Conservation (phyloP, 2,888 invertebrate species). For the Oeneis ivallda region DNA sequence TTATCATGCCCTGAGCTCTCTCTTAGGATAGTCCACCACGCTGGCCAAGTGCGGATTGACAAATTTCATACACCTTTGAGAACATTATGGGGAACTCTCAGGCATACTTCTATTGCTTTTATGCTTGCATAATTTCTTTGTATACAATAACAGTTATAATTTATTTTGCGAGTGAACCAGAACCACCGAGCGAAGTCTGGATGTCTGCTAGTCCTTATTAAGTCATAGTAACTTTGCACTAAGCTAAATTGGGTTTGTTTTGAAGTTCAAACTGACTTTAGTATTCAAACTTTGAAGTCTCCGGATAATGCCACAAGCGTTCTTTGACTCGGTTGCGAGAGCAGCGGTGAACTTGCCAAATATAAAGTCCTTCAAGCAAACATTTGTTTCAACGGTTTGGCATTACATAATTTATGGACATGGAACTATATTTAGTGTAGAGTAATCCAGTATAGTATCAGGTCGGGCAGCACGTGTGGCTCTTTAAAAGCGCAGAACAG, state of each 20-base stretch:
- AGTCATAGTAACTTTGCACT: constrained; percentile 1
- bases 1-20: too few species aligned
- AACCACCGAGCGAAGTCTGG: too few species aligned
- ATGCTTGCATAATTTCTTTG: too few species aligned
- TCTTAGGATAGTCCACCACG: too few species aligned
- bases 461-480: not conserved
- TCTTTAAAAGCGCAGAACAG: not conserved
- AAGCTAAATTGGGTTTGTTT: constrained; percentile 14
- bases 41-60: too few species aligned
- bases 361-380: constrained; percentile 3
- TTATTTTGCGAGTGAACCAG: too few species aligned
- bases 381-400: constrained; percentile 3
- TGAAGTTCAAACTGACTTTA: constrained; percentile 9
- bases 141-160: too few species aligned
- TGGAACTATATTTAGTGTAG: not conserved
- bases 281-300: constrained; percentile 10
- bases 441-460: not conserved
- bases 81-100: too few species aligned
- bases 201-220: not conserved
- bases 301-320: constrained; percentile 6
- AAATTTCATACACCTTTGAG: too few species aligned
- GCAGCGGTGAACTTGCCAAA: constrained; percentile 9
- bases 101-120: too few species aligned
- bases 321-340: constrained; percentile 11
- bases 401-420: not conserved